Percentiles rank a stretch among this genome's conserved stretches.
Evolutionary conservation across 2,888 invertebrate species (phyloP).

Genomic region (Monochamus alternatus): DNA sequence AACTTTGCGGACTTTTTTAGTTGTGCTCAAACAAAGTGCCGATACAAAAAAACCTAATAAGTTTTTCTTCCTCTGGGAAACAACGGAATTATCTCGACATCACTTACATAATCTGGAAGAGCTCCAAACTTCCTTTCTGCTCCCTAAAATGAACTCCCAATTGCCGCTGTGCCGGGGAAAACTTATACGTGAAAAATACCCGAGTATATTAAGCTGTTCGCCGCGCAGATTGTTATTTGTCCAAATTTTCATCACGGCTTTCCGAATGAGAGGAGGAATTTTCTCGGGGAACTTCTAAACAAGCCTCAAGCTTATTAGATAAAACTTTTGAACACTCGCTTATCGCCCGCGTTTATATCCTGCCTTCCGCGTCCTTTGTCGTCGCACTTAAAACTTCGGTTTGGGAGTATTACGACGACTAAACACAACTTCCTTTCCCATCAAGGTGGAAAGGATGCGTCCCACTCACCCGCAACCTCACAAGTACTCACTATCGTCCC

Average conservation of each 20-base stretch:
- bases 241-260: constrained; percentile 4
- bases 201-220: constrained; percentile 1
- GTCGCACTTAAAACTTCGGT: background rate
- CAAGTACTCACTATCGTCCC: no score
- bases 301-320: constrained; percentile 3
- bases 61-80: no score
- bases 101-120: background rate
- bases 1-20: no score
- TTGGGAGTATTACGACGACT: background rate
- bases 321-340: constrained; percentile 6
- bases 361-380: background rate
- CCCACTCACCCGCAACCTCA: no score
- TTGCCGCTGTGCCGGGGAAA: background rate
- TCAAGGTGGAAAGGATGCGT: no score
- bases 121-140: background rate
- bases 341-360: background rate
- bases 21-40: no score
- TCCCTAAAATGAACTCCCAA: background rate
- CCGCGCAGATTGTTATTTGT: constrained; percentile 7
- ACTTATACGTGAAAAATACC: background rate
- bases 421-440: no score
- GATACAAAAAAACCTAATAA: no score
- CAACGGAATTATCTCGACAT: background rate
- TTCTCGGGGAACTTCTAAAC: background rate
- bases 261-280: background rate